Evolutionary conservation across 2,888 invertebrate species (phyloP).

Genomic region (Orthosia gracilis): DNA sequence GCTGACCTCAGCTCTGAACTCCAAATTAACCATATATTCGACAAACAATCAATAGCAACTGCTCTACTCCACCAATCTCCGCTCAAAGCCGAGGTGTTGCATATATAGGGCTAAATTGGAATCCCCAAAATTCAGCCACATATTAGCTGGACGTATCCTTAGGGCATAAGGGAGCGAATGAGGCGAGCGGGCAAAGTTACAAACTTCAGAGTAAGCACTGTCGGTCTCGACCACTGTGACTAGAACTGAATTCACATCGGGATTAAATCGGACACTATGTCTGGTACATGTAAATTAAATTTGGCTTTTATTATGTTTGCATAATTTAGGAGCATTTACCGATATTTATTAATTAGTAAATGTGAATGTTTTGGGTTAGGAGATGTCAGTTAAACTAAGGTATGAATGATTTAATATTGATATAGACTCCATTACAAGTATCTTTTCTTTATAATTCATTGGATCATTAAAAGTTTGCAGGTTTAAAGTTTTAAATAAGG

Average conservation of each 20-base stretch:
- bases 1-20: neutral
- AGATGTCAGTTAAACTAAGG: conserved; percentile 3
- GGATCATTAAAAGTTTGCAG: neutral
- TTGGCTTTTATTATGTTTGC: conserved; percentile 64
- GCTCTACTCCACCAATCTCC: conserved; percentile 66
- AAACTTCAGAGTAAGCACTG: conserved; percentile 86
- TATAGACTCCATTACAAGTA: neutral
- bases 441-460: neutral
- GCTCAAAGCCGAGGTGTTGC: conserved; percentile 76
- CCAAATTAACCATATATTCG: neutral
- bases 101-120: conserved; percentile 85
- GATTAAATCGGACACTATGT: conserved; percentile 83
- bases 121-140: conserved; percentile 80
- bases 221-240: conserved; percentile 79
- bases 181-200: conserved; percentile 78
- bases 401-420: conserved; percentile 9
- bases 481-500: conserved; percentile 4
- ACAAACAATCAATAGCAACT: conserved; percentile 34
- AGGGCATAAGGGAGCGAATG: conserved; percentile 69
- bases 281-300: conserved; percentile 78
- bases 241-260: conserved; percentile 79
- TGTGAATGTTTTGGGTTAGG: conserved; percentile 6
- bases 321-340: conserved; percentile 57
- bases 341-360: conserved; percentile 59
- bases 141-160: conserved; percentile 76